phyloP scores from a whole-genome alignment of 2,888 invertebrate species.

The Drosophila pegasa region DNA sequence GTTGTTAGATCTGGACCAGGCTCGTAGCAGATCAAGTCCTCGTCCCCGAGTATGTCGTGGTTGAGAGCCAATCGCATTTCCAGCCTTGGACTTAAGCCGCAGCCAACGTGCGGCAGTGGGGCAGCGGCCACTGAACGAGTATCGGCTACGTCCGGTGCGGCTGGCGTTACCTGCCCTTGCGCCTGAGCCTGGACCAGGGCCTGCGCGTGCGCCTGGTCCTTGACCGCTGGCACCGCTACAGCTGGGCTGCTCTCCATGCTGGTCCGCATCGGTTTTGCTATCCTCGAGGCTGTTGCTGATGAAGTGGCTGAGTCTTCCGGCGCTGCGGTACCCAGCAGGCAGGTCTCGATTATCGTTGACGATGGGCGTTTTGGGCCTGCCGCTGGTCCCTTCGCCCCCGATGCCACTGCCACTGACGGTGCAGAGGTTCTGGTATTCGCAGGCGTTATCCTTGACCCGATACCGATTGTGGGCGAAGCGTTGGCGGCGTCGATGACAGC shows the following conservation, averaged over 20 bases:
- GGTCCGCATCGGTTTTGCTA: constrained; percentile 63
- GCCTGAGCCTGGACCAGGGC: constrained; percentile 16
- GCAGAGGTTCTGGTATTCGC: constrained; percentile 63
- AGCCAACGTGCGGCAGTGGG: constrained; percentile 78
- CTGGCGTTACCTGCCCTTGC: constrained; percentile 13
- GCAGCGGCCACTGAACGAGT: constrained; percentile 62
- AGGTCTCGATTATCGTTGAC: constrained; percentile 84
- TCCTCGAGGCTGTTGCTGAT: constrained; percentile 84
- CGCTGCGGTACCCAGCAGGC: constrained; percentile 81
- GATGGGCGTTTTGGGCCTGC: constrained; percentile 77
- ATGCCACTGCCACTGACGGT: constrained; percentile 31
- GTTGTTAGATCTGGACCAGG: constrained; percentile 85
- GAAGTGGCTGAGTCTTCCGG: constrained; percentile 79
- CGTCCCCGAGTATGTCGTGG: constrained; percentile 86
- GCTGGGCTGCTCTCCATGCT: constrained; percentile 45
- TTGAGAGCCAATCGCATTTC: constrained; percentile 88
- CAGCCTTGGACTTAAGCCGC: constrained; percentile 87
- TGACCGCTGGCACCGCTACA: constrained; percentile 36
- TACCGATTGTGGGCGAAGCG: constrained; percentile 70
- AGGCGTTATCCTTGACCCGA: constrained; percentile 69
- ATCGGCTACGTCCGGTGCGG: constrained; percentile 51
- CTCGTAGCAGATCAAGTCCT: constrained; percentile 85
- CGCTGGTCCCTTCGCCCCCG: constrained; percentile 45
- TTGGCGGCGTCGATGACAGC: constrained; percentile 84
- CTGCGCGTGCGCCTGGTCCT: constrained; percentile 37